Evolutionary conservation across 2,888 invertebrate genomes (phyloP), one percentile per base, ranked within the genome.

Genomic region (Parapristionchus giblindavisi): DNA sequence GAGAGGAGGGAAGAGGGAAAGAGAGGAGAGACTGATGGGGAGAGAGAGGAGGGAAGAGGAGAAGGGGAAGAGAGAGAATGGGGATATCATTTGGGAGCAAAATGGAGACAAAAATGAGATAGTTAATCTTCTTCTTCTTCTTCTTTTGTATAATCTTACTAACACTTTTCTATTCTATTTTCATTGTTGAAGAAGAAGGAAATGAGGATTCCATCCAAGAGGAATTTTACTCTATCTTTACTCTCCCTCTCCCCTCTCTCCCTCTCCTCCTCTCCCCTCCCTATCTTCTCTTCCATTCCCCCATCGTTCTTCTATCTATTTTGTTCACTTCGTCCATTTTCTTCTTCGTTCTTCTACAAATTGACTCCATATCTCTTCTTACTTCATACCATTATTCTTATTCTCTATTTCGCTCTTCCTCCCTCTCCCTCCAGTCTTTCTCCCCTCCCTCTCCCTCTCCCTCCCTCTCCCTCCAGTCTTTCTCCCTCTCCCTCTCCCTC

Each of bases 11-110:
- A 36, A 38, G 58, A 36, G 60, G 38, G 40, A 32, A 66, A 32
- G 34, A 48, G 51, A 34, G 43, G 66, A 66, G 66, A 43, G 65
- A 63, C 48, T 34, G n/a, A 51, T 48, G 48, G 34, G n/a, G 38
- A 43, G 32, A 43, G 66, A 34, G n/a, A n/a, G n/a, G 66, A 66
- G 36, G 29, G 27, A 29, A 6, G 51, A 17, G 29, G 32, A 32
- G 43, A 66, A 48, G 34, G 43, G 32, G 11, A 11, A 8, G 40
- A 4, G 2, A 6, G n/a, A n/a, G n/a, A n/a, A n/a, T n/a, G n/a
- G n/a, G n/a, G n/a, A n/a, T n/a, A n/a, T n/a, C n/a, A n/a, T n/a
- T n/a, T n/a, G n/a, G n/a, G n/a, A n/a, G n/a, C n/a, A n/a, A n/a
- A n/a, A n/a, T n/a, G n/a, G n/a, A n/a, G n/a, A n/a, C n/a, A n/a